These are phyloP conservation scores for Helicoverpa zea DNA, from an alignment of 1,140 invertebrate species.

Conservation along the genomic window DNA sequence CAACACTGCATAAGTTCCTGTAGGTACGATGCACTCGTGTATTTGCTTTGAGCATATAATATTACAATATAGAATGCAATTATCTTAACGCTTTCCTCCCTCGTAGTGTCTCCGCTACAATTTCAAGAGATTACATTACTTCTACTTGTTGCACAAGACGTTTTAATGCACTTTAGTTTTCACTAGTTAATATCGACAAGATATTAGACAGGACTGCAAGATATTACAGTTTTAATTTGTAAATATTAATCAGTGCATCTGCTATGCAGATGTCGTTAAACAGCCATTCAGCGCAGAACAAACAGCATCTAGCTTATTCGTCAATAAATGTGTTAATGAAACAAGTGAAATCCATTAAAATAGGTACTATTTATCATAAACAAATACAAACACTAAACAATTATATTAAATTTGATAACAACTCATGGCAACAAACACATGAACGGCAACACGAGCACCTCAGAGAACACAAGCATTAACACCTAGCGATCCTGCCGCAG, in stretches of 20 bases:
- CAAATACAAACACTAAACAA: no score
- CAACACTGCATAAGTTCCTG: neutral
- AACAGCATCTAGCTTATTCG: no score
- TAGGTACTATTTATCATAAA: no score
- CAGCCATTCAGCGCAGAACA: no score
- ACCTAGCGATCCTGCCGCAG: constrained; percentile 25
- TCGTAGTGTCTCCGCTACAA: neutral
- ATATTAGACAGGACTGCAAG: neutral
- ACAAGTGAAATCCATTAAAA: no score
- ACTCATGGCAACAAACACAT: neutral
- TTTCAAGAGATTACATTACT: neutral
- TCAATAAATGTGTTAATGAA: no score
- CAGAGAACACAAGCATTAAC: neutral
- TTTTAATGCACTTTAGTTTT: neutral
- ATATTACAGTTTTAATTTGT: neutral
- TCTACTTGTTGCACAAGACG: neutral
- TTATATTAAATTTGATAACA: neutral
- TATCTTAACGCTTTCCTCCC: neutral
- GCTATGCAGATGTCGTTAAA: no score
- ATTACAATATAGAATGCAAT: neutral
- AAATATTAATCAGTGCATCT: neutral
- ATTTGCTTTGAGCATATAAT: neutral
- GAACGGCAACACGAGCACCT: neutral
- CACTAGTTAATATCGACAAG: neutral
- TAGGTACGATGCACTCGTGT: neutral